Conservation (phyloP, 2,113 vertebrate species). For the Pleuronectes platessa region DNA sequence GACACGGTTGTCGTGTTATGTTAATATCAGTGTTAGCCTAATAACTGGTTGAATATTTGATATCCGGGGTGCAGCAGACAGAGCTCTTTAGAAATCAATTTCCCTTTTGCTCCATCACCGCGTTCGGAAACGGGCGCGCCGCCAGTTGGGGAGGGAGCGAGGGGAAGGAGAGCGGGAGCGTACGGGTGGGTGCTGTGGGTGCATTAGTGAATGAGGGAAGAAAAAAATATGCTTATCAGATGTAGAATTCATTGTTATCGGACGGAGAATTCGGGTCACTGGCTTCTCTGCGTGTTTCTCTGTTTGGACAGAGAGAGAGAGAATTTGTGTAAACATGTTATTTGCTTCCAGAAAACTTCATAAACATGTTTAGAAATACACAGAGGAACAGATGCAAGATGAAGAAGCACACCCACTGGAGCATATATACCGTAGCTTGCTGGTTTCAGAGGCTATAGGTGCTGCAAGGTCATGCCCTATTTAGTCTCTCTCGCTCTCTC, state of each 20-base stretch:
- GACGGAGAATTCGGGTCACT: not conserved
- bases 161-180: conserved; percentile 23
- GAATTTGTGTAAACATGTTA: conserved; percentile 12
- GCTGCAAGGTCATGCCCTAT: conserved; percentile 60
- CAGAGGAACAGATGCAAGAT: not conserved
- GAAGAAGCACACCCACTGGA: conserved; percentile 12
- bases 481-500: conserved; percentile 14
- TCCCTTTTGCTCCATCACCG: conserved; percentile 71
- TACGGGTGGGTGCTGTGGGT: conserved; percentile 33
- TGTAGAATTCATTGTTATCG: conserved; percentile 34
- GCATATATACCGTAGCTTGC: not conserved
- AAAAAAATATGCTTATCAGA: conserved; percentile 32
- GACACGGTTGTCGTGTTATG: conserved; percentile 62
- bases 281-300: not conserved
- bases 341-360: conserved; percentile 20
- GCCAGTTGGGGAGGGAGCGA: conserved; percentile 57
- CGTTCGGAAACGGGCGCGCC: conserved; percentile 61
- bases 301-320: not conserved
- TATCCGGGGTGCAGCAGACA: conserved; percentile 60
- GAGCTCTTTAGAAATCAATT: conserved; percentile 78
- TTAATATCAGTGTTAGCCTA: conserved; percentile 67
- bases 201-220: conserved; percentile 52
- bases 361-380: not conserved
- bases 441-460: conserved; percentile 28
- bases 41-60: conserved; percentile 71